These are phyloP conservation scores for Molothrus aeneus DNA, from an alignment of 2,797 vertebrate species.

Conservation along the genomic window DNA sequence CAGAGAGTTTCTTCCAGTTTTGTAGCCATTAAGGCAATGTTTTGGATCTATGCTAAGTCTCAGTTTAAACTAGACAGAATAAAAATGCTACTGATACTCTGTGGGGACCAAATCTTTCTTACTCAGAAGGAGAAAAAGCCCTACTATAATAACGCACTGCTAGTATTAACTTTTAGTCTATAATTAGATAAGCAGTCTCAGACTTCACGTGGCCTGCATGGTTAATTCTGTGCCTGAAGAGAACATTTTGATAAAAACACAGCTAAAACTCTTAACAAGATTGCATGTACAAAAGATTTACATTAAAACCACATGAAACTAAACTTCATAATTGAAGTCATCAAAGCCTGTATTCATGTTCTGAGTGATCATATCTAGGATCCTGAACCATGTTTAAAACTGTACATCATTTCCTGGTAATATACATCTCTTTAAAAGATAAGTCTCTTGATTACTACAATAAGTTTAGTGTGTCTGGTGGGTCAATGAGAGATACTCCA, in stretches of 20 bases:
- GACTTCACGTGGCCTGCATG: slow-evolving; percentile 38
- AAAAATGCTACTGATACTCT: slow-evolving; percentile 25
- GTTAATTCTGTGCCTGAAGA: slow-evolving; percentile 64
- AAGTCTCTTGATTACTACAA: slow-evolving; percentile 69
- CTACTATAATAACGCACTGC: neutral
- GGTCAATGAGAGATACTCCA: slow-evolving; percentile 86
- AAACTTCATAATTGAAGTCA: slow-evolving; percentile 70
- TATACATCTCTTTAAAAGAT: slow-evolving; percentile 66
- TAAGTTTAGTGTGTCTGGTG: slow-evolving; percentile 84
- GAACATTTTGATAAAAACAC: slow-evolving; percentile 62
- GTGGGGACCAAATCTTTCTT: neutral
- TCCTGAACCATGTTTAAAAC: slow-evolving; percentile 68
- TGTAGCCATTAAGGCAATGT: neutral
- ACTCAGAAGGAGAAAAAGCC: neutral
- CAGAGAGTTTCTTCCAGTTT: neutral
- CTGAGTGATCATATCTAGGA: slow-evolving; percentile 57
- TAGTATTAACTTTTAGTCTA: neutral
- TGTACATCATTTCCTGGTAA: slow-evolving; percentile 73
- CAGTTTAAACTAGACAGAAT: neutral
- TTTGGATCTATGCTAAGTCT: neutral
- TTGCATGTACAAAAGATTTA: slow-evolving; percentile 82
- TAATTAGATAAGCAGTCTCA: slow-evolving; percentile 12
- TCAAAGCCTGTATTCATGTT: slow-evolving; percentile 33
- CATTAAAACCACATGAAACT: slow-evolving; percentile 78
- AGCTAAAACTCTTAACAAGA: slow-evolving; percentile 70